These are phyloP conservation scores for Anoplophora glabripennis DNA, from an alignment of 1,140 invertebrate genomes.

Conservation along the genomic window DNA sequence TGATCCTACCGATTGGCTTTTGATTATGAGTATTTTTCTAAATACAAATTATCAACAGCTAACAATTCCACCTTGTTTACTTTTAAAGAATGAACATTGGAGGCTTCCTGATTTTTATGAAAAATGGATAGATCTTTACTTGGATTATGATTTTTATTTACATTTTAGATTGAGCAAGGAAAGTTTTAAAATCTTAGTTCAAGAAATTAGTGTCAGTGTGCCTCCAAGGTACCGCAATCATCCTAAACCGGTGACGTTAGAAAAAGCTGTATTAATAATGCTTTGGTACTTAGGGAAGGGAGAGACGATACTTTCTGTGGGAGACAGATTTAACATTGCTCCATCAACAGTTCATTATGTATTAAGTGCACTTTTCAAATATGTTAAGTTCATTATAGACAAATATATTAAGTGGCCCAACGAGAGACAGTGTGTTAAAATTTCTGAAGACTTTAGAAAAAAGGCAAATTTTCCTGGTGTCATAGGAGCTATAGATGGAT, in stretches of 20 bases:
- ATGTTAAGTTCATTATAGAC: background rate
- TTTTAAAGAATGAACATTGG: background rate
- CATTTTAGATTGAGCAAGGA: too few species aligned
- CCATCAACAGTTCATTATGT: slow-evolving; percentile 1
- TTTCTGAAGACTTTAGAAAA: background rate
- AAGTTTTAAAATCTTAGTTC: too few species aligned
- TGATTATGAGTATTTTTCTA: too few species aligned
- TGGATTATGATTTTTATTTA: slow-evolving; percentile 5
- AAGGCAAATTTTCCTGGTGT: background rate
- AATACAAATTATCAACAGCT: too few species aligned
- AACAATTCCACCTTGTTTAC: too few species aligned
- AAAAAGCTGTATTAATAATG: background rate
- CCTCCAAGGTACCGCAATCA: background rate
- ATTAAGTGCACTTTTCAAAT: background rate
- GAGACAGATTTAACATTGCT: background rate
- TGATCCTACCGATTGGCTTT: too few species aligned
- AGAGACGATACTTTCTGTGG: background rate
- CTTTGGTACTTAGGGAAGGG: background rate
- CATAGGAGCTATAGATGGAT: background rate
- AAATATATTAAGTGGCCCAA: slow-evolving; percentile 1
- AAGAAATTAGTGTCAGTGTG: too few species aligned
- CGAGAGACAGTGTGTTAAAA: background rate
- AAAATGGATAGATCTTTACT: background rate
- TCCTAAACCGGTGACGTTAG: background rate
- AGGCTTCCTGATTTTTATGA: background rate